Base-by-base conservation (phyloP, 2,113 vertebrate species). In the Amphiprion ocellaris region DNA sequence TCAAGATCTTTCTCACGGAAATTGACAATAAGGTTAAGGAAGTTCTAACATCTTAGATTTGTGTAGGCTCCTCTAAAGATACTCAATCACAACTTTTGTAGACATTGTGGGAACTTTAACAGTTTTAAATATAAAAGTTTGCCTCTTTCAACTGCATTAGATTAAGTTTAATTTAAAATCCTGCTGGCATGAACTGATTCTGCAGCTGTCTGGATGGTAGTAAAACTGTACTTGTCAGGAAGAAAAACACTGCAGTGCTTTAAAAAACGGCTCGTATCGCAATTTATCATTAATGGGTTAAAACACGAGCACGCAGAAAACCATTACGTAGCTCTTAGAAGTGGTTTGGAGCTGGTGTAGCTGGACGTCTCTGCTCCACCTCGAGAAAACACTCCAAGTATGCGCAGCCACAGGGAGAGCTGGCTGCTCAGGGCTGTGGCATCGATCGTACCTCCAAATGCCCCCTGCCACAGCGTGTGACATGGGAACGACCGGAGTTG, bases 401-500 rank as follows among this genome's bases (percentile, higher is more conserved):
- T 67, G 56, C 59, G 63, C 30, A 77, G 64, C 80, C 77, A 53
- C 81, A 77, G 2, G 19, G 52, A 78, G 63, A 37, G 61, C 41
- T 53, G 86, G 52, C 10, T 68, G 78, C 70, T 58, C 50, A 78
- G 41, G 41, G 60, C 83, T 21, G 47, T 61, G 71, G 75, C 74
- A 70, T 53, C 26, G 47, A 79, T 54, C 66, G 77, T 77, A 70
- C 70, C 75, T 74, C 76, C 58, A 47, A 82, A 88, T 81, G 81
- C 83, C 87, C 77, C 39, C 81, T 68, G 83, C 90, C 77, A 56
- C 79, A 83, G 76, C 4, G 49, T 78, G 90, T 88, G 89, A 91
- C 90, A 87, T 89, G 91, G 91, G 91, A 92, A 90, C 89, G 66
- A 86, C 75, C 81, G 47, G 60, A 70, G 72, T 85, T 87, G 90